These are phyloP conservation scores for Rotaria sp. DNA, from an alignment of 2,888 invertebrate genomes.

Conservation along the genomic window DNA sequence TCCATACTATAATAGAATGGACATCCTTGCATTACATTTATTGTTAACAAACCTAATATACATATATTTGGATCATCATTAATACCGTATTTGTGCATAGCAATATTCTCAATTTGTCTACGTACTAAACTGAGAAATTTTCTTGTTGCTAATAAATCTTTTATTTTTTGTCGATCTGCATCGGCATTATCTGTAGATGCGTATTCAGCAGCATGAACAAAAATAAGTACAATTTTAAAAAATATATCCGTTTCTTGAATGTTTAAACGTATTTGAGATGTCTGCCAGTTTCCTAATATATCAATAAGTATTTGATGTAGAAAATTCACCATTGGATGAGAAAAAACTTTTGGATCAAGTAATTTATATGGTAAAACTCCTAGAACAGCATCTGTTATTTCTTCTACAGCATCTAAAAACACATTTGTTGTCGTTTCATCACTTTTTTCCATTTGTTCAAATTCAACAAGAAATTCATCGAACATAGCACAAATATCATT, in stretches of 20 bases:
- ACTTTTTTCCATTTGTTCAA: neutral
- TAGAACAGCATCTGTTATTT: neutral
- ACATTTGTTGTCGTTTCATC: neutral
- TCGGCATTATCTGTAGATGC: neutral
- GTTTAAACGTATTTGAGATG: neutral
- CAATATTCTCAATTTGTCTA: neutral
- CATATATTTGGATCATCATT: neutral
- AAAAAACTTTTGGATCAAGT: neutral
- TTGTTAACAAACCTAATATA: neutral
- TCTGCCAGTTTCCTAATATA: neutral
- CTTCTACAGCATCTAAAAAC: neutral
- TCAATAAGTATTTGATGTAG: neutral
- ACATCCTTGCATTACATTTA: neutral
- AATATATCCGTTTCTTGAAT: neutral
- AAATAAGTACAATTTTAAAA: neutral
- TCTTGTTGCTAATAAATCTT: neutral
- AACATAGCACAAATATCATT: neutral
- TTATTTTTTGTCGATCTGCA: neutral
- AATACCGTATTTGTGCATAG: neutral
- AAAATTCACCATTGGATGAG: neutral
- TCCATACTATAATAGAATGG: neutral
- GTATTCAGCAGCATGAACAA: neutral
- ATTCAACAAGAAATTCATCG: neutral
- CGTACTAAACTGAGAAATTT: neutral
- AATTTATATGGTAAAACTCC: neutral